Percentiles rank a stretch among this genome's conserved stretches.
Evolutionary conservation across 2,113 vertebrate species (phyloP).

Genomic region (Mesocricetus auratus): DNA sequence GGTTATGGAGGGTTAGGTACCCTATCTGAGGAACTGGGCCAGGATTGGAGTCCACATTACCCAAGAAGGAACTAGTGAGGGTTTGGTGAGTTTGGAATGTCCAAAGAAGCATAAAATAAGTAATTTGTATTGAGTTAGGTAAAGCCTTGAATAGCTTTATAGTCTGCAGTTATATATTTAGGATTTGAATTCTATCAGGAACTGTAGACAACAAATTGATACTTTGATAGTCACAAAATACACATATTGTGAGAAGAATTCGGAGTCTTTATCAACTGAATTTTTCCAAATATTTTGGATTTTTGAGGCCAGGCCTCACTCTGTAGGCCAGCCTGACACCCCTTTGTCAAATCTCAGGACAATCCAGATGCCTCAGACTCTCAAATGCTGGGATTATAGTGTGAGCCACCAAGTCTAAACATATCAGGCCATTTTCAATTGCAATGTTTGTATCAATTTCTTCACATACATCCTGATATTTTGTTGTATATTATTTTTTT

Average conservation of each 20-base stretch:
- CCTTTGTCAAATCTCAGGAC: not conserved
- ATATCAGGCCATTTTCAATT: not conserved
- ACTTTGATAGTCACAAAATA: not conserved
- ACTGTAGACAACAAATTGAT: not conserved
- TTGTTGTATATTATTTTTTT: constrained; percentile 41
- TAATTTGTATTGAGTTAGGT: not conserved
- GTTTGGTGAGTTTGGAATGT: not conserved
- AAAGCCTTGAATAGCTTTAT: not conserved
- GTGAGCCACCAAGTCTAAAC: not conserved
- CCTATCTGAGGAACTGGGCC: not conserved
- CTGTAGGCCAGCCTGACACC: too few relatives aligned
- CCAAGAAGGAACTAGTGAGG: not conserved
- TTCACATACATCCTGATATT: not conserved
- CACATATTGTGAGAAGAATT: not conserved
- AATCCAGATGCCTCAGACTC: not conserved
- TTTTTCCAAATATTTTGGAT: not conserved
- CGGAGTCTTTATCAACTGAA: not conserved
- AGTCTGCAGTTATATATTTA: not conserved
- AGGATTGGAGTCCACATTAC: not conserved
- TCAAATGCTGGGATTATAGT: not conserved
- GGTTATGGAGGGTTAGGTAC: not conserved
- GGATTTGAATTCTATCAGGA: not conserved
- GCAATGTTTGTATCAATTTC: not conserved
- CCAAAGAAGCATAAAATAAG: not conserved
- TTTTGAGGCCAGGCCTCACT: not conserved